These are phyloP conservation scores for Triplophysa yarkandensis DNA, from an alignment of 2,797 vertebrate genomes.

Conservation along the genomic window DNA sequence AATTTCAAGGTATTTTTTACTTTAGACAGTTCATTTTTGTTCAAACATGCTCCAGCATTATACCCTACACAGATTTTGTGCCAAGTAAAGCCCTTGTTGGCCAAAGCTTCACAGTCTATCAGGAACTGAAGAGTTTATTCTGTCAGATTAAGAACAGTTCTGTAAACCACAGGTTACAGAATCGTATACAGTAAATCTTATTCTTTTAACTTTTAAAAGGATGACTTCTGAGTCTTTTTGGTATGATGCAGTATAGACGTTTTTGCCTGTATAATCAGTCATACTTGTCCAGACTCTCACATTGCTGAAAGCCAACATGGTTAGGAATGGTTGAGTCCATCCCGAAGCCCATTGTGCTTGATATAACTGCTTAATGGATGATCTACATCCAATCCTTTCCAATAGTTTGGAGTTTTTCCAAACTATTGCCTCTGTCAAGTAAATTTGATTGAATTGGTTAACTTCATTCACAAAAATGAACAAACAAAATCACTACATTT, in stretches of 20 bases:
- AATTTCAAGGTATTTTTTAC: conserved; percentile 14
- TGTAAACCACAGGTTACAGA: background rate
- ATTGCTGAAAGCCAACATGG: conserved; percentile 4
- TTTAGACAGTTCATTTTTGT: conserved; percentile 17
- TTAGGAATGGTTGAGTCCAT: background rate
- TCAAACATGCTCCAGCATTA: background rate
- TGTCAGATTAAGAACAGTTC: conserved; percentile 14
- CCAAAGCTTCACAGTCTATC: conserved; percentile 40
- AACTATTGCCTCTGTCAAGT: background rate
- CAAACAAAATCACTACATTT: conserved; percentile 21
- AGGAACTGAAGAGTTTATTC: conserved; percentile 31
- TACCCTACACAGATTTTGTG: no score
- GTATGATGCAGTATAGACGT: conserved; percentile 31
- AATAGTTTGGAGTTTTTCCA: background rate
- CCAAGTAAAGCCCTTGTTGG: conserved; percentile 28
- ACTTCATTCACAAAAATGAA: background rate
- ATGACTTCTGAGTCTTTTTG: background rate
- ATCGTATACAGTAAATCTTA: no score
- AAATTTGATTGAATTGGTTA: background rate
- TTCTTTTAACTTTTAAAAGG: background rate
- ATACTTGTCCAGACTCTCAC: background rate
- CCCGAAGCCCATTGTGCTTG: background rate
- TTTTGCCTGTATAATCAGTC: background rate
- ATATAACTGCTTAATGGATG: background rate
- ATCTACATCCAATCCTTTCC: background rate